Base-by-base conservation (phyloP, 2,888 invertebrate genomes). In the Mycalesis mineus region DNA sequence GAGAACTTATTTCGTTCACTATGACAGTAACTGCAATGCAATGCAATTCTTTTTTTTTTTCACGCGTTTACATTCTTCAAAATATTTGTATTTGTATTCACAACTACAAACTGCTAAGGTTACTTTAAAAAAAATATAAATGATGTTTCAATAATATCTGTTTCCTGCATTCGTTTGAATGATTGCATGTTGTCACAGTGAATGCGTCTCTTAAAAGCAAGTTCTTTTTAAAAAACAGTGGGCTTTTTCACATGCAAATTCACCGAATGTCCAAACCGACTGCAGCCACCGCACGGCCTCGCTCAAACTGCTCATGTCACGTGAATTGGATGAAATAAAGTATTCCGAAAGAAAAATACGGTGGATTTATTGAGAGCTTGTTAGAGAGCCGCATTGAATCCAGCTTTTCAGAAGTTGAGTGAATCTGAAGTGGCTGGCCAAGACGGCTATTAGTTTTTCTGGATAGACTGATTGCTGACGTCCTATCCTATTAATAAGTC, bases 221-320 rank as follows among this genome's bases (percentile, higher is more conserved):
- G 7, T 37, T 22, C n/a, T 42, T 41, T 33, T 50, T 39, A 22
- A 22, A 47, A 33, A 39, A 6, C 37, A 7, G n/a, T 13, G 17
- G 50, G 41, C 31, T 57, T 62, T 65, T 65, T 66, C 61, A 62
- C 61, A 65, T 66, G 65, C 57, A 65, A 66, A 66, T 66, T 22
- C 33, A 48, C 47, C 15, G 61, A 56, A 57, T 60, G 62, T 55
- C 52, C 57, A 58, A 59, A 59, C 59, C 54, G 53, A 48, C 41
- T 39, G 45, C 15, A 55, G 60, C 60, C 55, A 55, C 39, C 17
- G 31, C 33, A 17, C 51, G 13, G 15, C 22, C 54, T 39, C 42
- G 13, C 15, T 58, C 42, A 49, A 54, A 49, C 29, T 29, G 42
- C 17, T 17, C 42, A 17, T 49, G 42, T 54, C 42, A 48, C 37